Evolutionary conservation across 2,113 vertebrate genomes (phyloP), one percentile per base, ranked within the genome.

Genomic region (Chascanopsetta lugubris): DNA sequence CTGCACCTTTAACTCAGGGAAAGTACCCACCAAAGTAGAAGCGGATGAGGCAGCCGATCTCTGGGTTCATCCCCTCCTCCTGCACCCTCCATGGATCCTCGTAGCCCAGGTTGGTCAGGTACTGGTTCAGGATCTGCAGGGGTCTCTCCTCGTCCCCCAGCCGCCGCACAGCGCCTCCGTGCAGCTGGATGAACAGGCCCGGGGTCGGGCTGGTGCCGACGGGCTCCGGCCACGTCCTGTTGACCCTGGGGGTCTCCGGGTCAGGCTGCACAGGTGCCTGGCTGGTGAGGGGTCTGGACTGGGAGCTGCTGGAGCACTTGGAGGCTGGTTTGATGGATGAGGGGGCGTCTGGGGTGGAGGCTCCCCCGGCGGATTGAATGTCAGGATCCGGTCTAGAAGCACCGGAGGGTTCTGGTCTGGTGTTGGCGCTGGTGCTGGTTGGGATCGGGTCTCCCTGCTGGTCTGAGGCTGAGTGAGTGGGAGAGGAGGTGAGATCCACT

Each of bases 41-140:
- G 61, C 96, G 94, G 46, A 97, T 94, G 79, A 97, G 91, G 77
- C 95, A 94, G 84, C 96, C 95, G 1, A 95, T 92, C 83, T 96
- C 95, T 1, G 95, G 77, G 73, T 96, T 94, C 94, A 97, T 94
- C 50, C 93, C 94, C 76, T 97, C 96, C 69, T 94, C 95, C 85
- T 95, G 96, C 69, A 94, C 93, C 83, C 96, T 89, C 93, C 93
- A 94, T 30, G 92, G 84, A 83, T 96, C 95, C 70, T 94, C 90
- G 51, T 94, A 96, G 21, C 96, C 96, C 87, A 96, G 91, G 32
- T 94, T 93, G 43, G 91, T 92, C 80, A 97, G 94, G 93, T 97
- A 97, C 80, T 96, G 93, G 47, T 95, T 95, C 38, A 96, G 88
- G 61, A 97, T 92, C 87, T 94, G 94, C 80, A 97, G 88, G 3